These are phyloP conservation scores for Oryzias woworae DNA, from an alignment of 2,113 vertebrate genomes.

Conservation along the genomic window DNA sequence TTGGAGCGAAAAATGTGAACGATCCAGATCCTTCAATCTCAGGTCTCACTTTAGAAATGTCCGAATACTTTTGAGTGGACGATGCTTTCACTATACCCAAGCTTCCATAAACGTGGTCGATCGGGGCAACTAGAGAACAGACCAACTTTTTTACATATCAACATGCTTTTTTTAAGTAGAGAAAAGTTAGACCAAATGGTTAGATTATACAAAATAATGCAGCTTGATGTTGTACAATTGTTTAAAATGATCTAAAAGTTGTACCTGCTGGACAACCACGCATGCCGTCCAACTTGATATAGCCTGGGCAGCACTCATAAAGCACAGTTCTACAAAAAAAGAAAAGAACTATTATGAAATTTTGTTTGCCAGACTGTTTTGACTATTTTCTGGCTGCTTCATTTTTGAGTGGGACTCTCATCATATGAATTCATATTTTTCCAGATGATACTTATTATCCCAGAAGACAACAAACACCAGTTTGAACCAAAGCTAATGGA, in stretches of 20 bases:
- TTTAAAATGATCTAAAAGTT: neutral
- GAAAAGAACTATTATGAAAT: constrained; percentile 29
- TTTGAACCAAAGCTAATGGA: constrained; percentile 44
- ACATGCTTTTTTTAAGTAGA: neutral
- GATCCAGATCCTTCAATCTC: constrained; percentile 94
- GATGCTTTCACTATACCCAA: constrained; percentile 87
- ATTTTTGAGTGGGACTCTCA: constrained; percentile 36
- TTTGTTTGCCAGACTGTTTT: neutral
- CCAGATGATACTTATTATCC: constrained; percentile 59
- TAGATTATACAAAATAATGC: no score
- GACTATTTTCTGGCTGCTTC: constrained; percentile 14
- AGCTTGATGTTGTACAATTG: no score
- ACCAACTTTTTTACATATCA: neutral
- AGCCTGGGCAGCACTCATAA: constrained; percentile 97
- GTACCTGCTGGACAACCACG: constrained; percentile 95
- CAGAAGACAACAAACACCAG: constrained; percentile 42
- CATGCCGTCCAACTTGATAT: constrained; percentile 88
- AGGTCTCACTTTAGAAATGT: constrained; percentile 83
- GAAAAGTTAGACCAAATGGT: neutral
- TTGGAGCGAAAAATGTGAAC: constrained; percentile 93
- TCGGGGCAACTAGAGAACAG: constrained; percentile 85
- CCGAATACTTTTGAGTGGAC: constrained; percentile 85
- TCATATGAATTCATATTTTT: constrained; percentile 24
- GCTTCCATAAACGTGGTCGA: constrained; percentile 91
- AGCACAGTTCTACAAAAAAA: constrained; percentile 81